Percentiles rank a stretch among this genome's conserved stretches.
Evolutionary conservation across 2,888 invertebrate species (phyloP).

Genomic region (Carabus problematicus): DNA sequence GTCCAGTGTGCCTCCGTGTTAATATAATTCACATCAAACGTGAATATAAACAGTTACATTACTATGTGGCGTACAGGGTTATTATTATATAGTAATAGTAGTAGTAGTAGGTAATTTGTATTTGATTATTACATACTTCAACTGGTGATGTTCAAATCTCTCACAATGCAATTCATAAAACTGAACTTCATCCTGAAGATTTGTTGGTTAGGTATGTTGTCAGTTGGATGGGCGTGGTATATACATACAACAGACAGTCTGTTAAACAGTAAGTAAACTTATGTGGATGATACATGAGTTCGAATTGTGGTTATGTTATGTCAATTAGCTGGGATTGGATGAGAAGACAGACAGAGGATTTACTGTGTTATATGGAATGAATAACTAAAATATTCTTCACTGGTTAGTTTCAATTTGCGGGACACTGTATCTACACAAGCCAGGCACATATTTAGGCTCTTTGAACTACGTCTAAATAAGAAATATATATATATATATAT

Average conservation of each 20-base stretch:
- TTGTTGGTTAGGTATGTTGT: neutral
- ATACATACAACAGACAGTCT: neutral
- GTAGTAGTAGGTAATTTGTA: too few relatives aligned
- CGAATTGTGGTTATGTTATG: too few relatives aligned
- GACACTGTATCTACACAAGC: conserved; percentile 34
- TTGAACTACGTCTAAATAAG: conserved; percentile 37
- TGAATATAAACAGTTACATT: conserved; percentile 26
- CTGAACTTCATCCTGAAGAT: conserved; percentile 16
- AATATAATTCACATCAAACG: conserved; percentile 29
- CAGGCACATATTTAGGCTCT: conserved; percentile 42
- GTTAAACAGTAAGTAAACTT: too few relatives aligned
- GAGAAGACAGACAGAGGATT: too few relatives aligned
- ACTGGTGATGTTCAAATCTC: too few relatives aligned
- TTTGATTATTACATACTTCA: conserved; percentile 9
- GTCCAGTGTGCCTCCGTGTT: conserved; percentile 28
- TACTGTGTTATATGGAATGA: conserved; percentile 27
- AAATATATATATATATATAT: conserved; percentile 26
- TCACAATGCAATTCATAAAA: conserved; percentile 30
- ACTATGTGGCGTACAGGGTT: neutral
- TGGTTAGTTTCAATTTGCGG: conserved; percentile 17
- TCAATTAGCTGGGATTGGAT: too few relatives aligned
- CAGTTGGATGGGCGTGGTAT: neutral
- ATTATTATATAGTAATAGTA: too few relatives aligned
- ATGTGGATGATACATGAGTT: too few relatives aligned
- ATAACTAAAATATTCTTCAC: conserved; percentile 14